Evolutionary conservation across 2,888 invertebrate genomes (phyloP).

Genomic region (Andrena haemorrhoa): DNA sequence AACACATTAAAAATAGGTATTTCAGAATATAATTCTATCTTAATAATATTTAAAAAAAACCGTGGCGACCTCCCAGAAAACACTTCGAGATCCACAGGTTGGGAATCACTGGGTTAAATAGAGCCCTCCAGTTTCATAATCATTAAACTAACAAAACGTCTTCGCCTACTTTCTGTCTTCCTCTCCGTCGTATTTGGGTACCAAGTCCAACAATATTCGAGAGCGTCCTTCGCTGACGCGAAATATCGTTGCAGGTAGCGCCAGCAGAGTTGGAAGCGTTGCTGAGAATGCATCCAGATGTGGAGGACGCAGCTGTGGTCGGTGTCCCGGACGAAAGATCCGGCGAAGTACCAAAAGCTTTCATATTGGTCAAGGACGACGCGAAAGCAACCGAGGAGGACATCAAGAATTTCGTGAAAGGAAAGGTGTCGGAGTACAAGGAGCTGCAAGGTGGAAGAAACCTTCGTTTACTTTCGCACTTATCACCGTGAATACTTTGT

Average conservation of each 20-base stretch:
- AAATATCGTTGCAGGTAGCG: constrained; percentile 88
- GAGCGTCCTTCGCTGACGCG: neutral
- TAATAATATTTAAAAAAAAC: too few relatives aligned
- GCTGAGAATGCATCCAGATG: constrained; percentile 89
- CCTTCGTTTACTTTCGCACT: neutral
- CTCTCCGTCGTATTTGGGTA: neutral
- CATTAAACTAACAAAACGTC: neutral
- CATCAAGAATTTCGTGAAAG: constrained; percentile 88
- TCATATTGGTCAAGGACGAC: constrained; percentile 87
- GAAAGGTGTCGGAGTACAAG: constrained; percentile 92
- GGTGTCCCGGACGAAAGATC: constrained; percentile 89
- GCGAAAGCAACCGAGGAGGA: constrained; percentile 85
- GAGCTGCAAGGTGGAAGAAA: constrained; percentile 85
- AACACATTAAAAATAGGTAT: too few relatives aligned
- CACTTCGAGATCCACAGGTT: too few relatives aligned
- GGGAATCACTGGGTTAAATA: too few relatives aligned
- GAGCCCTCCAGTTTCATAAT: too few relatives aligned
- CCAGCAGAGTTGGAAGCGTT: constrained; percentile 95
- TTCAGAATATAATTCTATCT: too few relatives aligned
- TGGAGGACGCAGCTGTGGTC: constrained; percentile 93
- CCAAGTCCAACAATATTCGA: neutral
- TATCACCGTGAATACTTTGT: neutral
- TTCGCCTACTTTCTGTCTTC: neutral
- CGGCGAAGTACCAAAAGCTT: constrained; percentile 93
- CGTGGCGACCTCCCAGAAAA: too few relatives aligned